Base-by-base conservation (phyloP, 2,113 vertebrate genomes). In the Felis catus region DNA sequence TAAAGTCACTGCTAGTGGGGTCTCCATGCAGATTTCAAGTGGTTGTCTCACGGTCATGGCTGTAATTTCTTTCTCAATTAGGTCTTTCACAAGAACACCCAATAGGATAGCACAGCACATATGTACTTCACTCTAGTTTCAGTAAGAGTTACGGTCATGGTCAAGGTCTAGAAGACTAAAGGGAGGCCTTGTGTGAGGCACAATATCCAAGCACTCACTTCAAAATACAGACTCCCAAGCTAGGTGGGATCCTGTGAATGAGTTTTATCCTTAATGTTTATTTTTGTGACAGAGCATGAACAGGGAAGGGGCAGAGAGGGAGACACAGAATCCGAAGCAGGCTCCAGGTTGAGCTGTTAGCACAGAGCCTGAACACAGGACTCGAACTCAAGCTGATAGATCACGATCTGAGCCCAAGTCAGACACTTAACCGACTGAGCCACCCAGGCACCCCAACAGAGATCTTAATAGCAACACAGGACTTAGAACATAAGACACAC, bases 391-490 rank as follows among this genome's bases (percentile, higher is more conserved):
- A 61, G 21, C 58, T 8, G 0, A 21, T 3, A 25, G 58, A 61
- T 23, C 58, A 61, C 3, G 58, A 61, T 8, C 58, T 61, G 58
- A 61, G 58, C 58, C 21, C 1, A 61, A 61, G 21, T 9, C 58
- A 23, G 7, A 61, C 18, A 21, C 58, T 61, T 61, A 61, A 23
- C 7, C 58, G 3, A 61, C 58, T 61, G 58, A 61, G 58, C 58
- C 58, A 61, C 58, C 58, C 58, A 61, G 21, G 58, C 0, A 0
- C 58, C 58, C 58, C 11, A 36, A 91, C 9, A 81, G n/a, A 70
- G 0, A 7, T 3, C 39, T 0, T 33, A n/a, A 41, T 14, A 55
- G 36, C 11, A 6, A 71, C 0, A 10, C 31, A 36, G 13, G 31
- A 36, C 39, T 41, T 4, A 33, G 41, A 51, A 31, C 13, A 0